Evolutionary conservation across 23 tunicate genomes (phyloP).

Genomic region (Trididemnum miniatum): DNA sequence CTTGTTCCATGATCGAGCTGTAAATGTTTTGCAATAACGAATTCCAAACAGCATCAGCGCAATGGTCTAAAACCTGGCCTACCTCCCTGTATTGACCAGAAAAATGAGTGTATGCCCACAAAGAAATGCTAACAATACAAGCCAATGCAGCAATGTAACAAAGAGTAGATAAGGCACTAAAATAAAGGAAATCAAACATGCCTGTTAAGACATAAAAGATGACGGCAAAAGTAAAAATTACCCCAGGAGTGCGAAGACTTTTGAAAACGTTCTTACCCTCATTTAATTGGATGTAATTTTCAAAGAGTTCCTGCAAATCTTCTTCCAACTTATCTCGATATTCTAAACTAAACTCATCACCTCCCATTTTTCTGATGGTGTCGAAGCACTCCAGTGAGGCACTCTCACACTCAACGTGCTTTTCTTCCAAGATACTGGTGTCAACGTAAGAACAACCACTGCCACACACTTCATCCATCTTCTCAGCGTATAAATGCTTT

Average conservation of each 20-base stretch:
- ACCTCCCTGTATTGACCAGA: constrained; percentile 63
- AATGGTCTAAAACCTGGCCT: constrained; percentile 46
- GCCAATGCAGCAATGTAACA: constrained; percentile 34
- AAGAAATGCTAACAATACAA: constrained; percentile 33
- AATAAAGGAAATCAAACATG: constrained; percentile 57
- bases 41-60: constrained; percentile 57
- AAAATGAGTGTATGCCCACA: constrained; percentile 66
- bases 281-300: constrained; percentile 48
- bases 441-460: constrained; percentile 55
- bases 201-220: constrained; percentile 61
- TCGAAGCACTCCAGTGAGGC: constrained; percentile 54
- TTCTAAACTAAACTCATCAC: constrained; percentile 65
- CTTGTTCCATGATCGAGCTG: constrained; percentile 7
- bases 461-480: constrained; percentile 86
- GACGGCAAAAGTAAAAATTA: constrained; percentile 49
- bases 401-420: constrained; percentile 46
- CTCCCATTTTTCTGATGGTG: constrained; percentile 80
- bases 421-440: constrained; percentile 52
- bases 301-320: constrained; percentile 52
- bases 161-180: constrained; percentile 44
- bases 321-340: constrained; percentile 51
- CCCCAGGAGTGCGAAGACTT: constrained; percentile 65
- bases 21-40: neutral
- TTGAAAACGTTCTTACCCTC: constrained; percentile 78
- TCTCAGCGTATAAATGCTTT: constrained; percentile 41